A percentile compares a stretch with the other conserved stretches of the same genome.
Evolutionary conservation across 2,113 vertebrate species (phyloP).

Genomic region (Xyliphius kryptos): DNA sequence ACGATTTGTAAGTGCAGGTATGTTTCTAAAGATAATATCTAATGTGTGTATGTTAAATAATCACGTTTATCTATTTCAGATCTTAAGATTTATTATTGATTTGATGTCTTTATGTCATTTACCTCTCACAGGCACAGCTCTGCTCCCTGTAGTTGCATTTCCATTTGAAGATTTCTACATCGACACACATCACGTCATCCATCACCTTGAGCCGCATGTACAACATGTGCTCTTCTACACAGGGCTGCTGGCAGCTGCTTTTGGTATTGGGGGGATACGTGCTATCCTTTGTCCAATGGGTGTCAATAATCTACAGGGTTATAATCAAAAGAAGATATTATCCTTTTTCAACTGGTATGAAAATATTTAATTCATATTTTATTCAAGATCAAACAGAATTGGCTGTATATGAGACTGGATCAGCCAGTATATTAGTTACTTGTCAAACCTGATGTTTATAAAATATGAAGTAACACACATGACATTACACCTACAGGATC

Average conservation of each 20-base stretch:
- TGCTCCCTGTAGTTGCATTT: constrained; percentile 80
- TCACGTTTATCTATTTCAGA: too few species aligned
- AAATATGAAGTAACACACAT: neutral
- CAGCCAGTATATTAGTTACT: too few species aligned
- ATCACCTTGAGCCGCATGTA: constrained; percentile 59
- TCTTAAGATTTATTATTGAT: too few species aligned
- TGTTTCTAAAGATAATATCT: too few species aligned
- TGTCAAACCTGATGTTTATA: too few species aligned
- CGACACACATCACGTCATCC: constrained; percentile 63
- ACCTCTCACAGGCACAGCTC: constrained; percentile 68
- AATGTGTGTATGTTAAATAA: too few species aligned
- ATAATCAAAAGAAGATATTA: constrained; percentile 62
- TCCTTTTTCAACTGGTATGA: constrained; percentile 87
- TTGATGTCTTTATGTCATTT: constrained; percentile 3
- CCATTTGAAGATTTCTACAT: constrained; percentile 82
- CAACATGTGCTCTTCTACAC: constrained; percentile 74
- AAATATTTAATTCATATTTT: neutral
- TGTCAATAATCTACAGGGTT: constrained; percentile 68
- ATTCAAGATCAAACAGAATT: neutral
- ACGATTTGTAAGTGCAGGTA: too few species aligned
- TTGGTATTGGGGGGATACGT: constrained; percentile 80
- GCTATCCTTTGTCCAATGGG: constrained; percentile 75
- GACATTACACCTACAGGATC: constrained; percentile 66
- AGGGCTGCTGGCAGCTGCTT: constrained; percentile 71
- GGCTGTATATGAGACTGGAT: too few species aligned